Conservation (phyloP, 2,113 vertebrate species). For the Smithornis capensis region DNA sequence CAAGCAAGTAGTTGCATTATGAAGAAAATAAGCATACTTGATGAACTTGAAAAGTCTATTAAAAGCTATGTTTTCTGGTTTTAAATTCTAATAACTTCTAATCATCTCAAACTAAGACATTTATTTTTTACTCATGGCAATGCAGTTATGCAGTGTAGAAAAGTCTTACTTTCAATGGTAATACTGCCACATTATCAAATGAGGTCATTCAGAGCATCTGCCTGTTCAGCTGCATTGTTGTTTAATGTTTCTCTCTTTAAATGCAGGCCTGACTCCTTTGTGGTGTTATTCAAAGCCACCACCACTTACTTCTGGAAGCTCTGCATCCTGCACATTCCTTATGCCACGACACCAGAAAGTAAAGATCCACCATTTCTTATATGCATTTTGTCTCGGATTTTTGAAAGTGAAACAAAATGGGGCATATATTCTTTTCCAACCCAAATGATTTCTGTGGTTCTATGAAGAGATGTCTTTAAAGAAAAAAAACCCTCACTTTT, state of each 20-base stretch:
- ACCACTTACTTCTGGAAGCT: background rate
- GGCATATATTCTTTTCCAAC: background rate
- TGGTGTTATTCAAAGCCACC: background rate
- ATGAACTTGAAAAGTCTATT: background rate
- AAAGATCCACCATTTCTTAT: background rate
- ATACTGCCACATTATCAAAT: background rate
- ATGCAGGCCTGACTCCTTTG: background rate
- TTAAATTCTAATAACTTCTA: background rate
- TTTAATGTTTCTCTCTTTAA: background rate
- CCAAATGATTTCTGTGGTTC: background rate
- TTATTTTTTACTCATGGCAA: background rate
- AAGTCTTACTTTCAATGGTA: background rate
- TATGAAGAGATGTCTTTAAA: background rate
- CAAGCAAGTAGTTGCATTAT: background rate
- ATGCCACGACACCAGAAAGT: background rate
- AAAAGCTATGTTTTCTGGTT: background rate
- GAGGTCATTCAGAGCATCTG: background rate
- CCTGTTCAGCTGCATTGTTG: background rate
- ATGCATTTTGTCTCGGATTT: background rate
- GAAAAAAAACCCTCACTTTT: rapidly evolving
- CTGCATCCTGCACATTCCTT: background rate
- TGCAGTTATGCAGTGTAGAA: background rate
- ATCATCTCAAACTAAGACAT: background rate
- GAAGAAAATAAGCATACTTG: background rate
- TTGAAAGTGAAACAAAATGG: background rate